Evolutionary conservation across 2,113 vertebrate species (phyloP).

Genomic region (Hippopotamus amphibius): DNA sequence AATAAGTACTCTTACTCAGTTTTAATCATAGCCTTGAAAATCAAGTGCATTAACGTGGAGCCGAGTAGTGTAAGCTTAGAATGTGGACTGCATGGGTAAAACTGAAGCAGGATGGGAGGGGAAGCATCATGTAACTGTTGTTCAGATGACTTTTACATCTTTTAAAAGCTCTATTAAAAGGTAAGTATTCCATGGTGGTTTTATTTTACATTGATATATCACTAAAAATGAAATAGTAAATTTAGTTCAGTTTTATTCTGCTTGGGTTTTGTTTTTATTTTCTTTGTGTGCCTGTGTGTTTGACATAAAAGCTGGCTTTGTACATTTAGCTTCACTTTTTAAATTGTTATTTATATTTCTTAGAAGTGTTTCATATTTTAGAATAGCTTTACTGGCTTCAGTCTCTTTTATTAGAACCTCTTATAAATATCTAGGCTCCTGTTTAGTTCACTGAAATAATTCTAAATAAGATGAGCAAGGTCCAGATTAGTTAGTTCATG

Average conservation of each 20-base stretch:
- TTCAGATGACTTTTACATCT: background rate
- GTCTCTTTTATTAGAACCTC: background rate
- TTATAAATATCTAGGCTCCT: background rate
- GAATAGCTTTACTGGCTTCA: background rate
- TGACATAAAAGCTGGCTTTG: constrained; percentile 27
- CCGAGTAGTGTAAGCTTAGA: background rate
- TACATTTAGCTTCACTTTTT: constrained; percentile 24
- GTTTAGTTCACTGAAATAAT: constrained; percentile 5
- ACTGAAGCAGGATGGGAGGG: background rate
- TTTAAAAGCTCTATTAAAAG: constrained; percentile 48
- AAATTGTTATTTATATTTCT: constrained; percentile 25
- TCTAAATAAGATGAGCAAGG: background rate
- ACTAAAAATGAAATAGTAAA: background rate
- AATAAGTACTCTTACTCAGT: background rate
- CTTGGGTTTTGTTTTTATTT: background rate
- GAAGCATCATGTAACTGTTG: background rate
- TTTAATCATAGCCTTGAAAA: constrained; percentile 20
- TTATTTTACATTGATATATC: background rate
- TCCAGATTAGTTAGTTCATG: background rate
- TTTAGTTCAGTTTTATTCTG: constrained; percentile 43
- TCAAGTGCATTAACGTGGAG: background rate
- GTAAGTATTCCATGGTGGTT: background rate
- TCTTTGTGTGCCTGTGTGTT: background rate
- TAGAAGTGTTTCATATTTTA: constrained; percentile 46
- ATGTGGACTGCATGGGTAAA: background rate